Evolutionary conservation across 2,888 invertebrate species (phyloP), one percentile per base, ranked within the genome.

Genomic region (Tetheella fluctuosa): DNA sequence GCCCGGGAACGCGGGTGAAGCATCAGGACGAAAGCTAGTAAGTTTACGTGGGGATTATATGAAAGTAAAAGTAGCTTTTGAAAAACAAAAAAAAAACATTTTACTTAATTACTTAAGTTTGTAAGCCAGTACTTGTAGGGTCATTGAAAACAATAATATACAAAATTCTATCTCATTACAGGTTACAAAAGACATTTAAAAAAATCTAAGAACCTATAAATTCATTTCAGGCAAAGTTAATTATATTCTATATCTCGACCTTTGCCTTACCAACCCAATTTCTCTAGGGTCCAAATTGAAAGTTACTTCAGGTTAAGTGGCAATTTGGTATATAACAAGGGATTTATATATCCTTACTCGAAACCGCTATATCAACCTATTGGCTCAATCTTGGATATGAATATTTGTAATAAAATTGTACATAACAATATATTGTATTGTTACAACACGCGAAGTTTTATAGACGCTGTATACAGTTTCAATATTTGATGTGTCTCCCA

Each of bases 241-340:
- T 42, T 42, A 48, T 48, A 48, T 48, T 48, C 20, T 20, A n/a
- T n/a, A 20, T 20, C 17, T 20, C 48, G 48, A 48, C 48, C 48
- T 20, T 48, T 48, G 20, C 48, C 48, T 20, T 20, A 20, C 17
- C 20, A 7, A 42, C 42, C 42, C 42, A 42, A 42, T 42, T 42
- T 48, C 20, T 48, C 20, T 48, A 48, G 48, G 48, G 48, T 20
- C 48, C 7, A 48, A 48, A 20, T 48, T 48, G 48, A 48, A 48
- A 48, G 48, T 48, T 8, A 48, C 42, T 42, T 39, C 39, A 42
- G 42, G 42, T 42, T 42, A 42, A 42, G 42, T 42, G 42, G 42
- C 42, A 42, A 42, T 42, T 42, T 48, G 10, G 3, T 10, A 42
- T 42, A 17, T n/a, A 42, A 48, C 17, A 48, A 48, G 15, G 20